These are phyloP conservation scores for Hedychridium roseum DNA, from an alignment of 2,888 invertebrate genomes.

Conservation along the genomic window DNA sequence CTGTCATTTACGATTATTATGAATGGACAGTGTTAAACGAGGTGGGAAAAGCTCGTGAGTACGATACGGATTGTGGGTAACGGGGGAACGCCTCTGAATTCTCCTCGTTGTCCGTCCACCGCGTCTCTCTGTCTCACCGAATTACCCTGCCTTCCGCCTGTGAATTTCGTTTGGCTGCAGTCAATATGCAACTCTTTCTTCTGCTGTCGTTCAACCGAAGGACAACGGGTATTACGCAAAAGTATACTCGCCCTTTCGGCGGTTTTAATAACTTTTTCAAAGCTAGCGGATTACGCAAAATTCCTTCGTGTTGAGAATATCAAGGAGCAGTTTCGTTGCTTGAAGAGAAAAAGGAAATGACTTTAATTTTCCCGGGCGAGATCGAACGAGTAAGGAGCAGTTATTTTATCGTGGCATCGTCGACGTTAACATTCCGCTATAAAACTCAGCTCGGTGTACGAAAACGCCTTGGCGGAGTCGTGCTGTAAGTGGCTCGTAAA, in stretches of 20 bases:
- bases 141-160: no score
- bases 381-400: conserved; percentile 6
- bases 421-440: conserved; percentile 7
- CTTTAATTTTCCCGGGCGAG: conserved; percentile 12
- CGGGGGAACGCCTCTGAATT: background rate
- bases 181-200: conserved; percentile 6
- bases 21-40: conserved; percentile 32
- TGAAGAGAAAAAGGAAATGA: no score
- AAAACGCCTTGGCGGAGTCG: conserved; percentile 4
- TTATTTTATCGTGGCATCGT: conserved; percentile 1
- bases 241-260: background rate
- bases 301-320: no score
- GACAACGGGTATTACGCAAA: background rate
- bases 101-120: no score
- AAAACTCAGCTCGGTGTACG: conserved; percentile 9
- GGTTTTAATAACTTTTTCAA: conserved; percentile 10
- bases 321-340: no score
- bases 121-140: no score
- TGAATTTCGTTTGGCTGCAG: no score
- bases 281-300: conserved; percentile 14
- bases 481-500: no score
- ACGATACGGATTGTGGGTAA: background rate
- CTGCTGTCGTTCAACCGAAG: background rate
- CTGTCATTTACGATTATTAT: conserved; percentile 45
- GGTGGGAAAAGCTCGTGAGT: conserved; percentile 20